phyloP scores from a whole-genome alignment of 2,888 invertebrate genomes.

The Watsonalla binaria region DNA sequence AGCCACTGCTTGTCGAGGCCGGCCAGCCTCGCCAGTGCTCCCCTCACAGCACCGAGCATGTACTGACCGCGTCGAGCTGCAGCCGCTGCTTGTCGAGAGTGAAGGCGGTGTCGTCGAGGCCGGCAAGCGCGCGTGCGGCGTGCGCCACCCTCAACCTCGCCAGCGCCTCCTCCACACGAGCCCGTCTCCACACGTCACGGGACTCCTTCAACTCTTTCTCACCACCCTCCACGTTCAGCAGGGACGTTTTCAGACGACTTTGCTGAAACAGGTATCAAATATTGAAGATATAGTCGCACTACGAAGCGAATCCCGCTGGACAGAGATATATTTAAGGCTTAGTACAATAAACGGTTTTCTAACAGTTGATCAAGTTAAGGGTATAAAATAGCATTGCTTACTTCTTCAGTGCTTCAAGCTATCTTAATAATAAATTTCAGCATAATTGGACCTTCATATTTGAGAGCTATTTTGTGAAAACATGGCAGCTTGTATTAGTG shows the following conservation, averaged over 20 bases:
- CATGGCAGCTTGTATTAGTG: not conserved
- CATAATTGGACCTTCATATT: not conserved
- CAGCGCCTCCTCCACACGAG: constrained; percentile 80
- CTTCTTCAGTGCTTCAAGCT: no score
- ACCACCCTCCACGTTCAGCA: constrained; percentile 62
- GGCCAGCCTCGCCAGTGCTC: constrained; percentile 46
- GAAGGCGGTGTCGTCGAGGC: constrained; percentile 81
- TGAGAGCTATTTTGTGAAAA: not conserved
- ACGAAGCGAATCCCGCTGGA: not conserved
- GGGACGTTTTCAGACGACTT: constrained; percentile 54
- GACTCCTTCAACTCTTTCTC: constrained; percentile 42
- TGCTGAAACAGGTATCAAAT: constrained; percentile 33
- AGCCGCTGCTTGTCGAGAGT: constrained; percentile 83
- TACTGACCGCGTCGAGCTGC: constrained; percentile 82
- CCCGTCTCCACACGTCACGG: constrained; percentile 48
- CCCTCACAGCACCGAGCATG: not conserved
- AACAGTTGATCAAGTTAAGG: no score
- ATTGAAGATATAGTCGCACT: not conserved
- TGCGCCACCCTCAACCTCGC: constrained; percentile 83
- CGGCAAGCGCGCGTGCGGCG: constrained; percentile 80
- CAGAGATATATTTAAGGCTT: not conserved
- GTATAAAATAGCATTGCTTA: no score
- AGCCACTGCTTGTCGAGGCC: constrained; percentile 30
- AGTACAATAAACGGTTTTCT: not conserved
- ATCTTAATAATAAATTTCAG: no score